Percentiles rank a stretch among this genome's conserved stretches.
Conservation (phyloP, 2,888 invertebrate species). For the Entomobrya proxima region DNA sequence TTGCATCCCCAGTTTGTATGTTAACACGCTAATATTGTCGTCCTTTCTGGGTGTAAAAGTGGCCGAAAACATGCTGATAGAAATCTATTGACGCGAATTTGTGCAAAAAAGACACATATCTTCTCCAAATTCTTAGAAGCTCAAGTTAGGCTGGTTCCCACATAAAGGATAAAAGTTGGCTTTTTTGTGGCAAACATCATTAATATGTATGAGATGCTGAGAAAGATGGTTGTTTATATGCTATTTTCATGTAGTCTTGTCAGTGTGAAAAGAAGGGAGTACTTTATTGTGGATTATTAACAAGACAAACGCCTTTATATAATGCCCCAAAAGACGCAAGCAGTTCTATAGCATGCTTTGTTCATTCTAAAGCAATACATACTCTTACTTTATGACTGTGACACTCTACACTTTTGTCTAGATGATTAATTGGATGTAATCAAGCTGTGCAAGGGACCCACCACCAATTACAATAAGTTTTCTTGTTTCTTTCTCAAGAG, state of each 20-base stretch:
- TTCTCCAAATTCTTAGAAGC: no score
- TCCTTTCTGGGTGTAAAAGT: no score
- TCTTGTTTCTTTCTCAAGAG: not conserved
- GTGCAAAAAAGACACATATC: no score
- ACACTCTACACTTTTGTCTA: slow-evolving; percentile 42
- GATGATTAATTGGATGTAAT: slow-evolving; percentile 57
- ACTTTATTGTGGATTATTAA: slow-evolving; percentile 65
- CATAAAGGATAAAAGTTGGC: not conserved
- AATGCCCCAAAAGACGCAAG: not conserved
- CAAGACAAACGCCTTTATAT: slow-evolving; percentile 29
- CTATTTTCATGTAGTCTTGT: slow-evolving; percentile 33
- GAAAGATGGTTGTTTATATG: not conserved
- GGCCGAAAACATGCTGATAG: no score
- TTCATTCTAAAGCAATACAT: slow-evolving; percentile 25
- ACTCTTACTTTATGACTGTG: not conserved
- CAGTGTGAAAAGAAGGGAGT: slow-evolving; percentile 33
- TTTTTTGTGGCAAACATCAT: slow-evolving; percentile 25
- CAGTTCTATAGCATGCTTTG: not conserved
- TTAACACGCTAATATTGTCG: no score
- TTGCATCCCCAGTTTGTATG: no score
- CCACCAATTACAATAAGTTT: slow-evolving; percentile 18
- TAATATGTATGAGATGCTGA: slow-evolving; percentile 51
- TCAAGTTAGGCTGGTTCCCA: no score
- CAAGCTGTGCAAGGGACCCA: not conserved
- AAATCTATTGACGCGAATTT: no score